phyloP scores from a whole-genome alignment of 2,113 vertebrate genomes.

The Ptilonorhynchus violaceus region DNA sequence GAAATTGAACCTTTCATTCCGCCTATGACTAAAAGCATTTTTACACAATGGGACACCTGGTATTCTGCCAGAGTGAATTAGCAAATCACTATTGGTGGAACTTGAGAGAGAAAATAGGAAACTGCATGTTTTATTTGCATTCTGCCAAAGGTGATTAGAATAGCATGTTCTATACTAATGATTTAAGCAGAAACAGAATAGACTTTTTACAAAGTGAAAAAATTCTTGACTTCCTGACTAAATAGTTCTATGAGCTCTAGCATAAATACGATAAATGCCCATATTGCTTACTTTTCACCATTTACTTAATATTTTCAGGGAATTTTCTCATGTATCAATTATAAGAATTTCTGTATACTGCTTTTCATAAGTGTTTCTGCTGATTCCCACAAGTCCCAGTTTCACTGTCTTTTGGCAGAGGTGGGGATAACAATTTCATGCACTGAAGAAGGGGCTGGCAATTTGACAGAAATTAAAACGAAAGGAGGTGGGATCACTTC shows the following conservation, averaged over 20 bases:
- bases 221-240: not conserved
- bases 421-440: not conserved
- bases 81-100: not conserved
- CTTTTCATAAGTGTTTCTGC: not conserved
- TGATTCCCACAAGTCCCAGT: not conserved
- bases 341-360: not conserved
- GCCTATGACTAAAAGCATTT: not conserved
- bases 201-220: not conserved
- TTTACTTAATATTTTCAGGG: not conserved
- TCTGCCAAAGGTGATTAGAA: not conserved
- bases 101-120: not conserved
- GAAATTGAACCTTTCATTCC: constrained; percentile 7
- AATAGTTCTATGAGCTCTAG: not conserved
- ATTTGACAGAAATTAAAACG: not conserved
- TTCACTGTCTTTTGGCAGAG: not conserved
- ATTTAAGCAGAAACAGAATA: not conserved
- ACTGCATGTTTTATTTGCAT: not conserved
- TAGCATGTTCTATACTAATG: not conserved
- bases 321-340: not conserved
- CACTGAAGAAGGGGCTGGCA: not conserved
- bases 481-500: not conserved
- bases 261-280: not conserved
- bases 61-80: not conserved
- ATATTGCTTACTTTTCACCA: not conserved
- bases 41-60: constrained; percentile 24